Percentiles rank a stretch among this genome's conserved stretches.
phyloP scores from a whole-genome alignment of 2,113 vertebrate species.

The Gymnarchus niloticus region DNA sequence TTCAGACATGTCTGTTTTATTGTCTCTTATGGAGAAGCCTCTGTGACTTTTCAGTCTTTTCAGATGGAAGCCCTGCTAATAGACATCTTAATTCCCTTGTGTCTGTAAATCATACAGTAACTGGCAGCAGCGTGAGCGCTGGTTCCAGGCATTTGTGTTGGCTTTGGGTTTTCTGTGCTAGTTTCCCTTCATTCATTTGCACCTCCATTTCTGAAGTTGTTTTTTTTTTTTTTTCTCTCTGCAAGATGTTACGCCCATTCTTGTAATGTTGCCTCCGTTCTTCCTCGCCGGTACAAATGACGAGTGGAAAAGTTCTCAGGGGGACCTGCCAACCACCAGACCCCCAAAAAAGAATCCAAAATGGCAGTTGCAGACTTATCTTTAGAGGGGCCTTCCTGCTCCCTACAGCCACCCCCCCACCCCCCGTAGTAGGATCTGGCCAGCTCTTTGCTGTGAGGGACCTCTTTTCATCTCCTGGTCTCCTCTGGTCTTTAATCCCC shows the following conservation, averaged over 20 bases:
- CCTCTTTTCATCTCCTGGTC: conserved; percentile 1
- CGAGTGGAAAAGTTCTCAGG: background rate
- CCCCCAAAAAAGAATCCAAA: background rate
- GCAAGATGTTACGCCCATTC: background rate
- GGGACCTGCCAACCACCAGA: background rate
- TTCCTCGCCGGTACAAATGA: background rate
- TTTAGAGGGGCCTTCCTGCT: conserved; percentile 21
- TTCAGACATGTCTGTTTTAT: conserved; percentile 19
- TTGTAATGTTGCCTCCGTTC: background rate
- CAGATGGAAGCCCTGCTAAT: conserved; percentile 10
- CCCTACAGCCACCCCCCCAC: background rate
- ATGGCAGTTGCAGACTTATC: conserved; percentile 4
- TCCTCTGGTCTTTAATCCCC: background rate
- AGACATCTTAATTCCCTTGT: conserved; percentile 20
- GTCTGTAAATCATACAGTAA: conserved; percentile 9
- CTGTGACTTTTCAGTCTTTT: conserved; percentile 11
- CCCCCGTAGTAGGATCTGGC: background rate
- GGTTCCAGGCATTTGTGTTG: conserved; percentile 12
- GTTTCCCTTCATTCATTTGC: background rate
- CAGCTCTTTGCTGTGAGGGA: background rate
- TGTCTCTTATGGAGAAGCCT: background rate
- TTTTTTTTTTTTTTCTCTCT: background rate
- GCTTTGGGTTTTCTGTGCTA: background rate
- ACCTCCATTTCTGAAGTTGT: background rate
- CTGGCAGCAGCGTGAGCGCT: conserved; percentile 14